Percentiles rank a stretch among this genome's conserved stretches.
Evolutionary conservation across 2,797 vertebrate species (phyloP).

Genomic region (Phrynocephalus forsythii): DNA sequence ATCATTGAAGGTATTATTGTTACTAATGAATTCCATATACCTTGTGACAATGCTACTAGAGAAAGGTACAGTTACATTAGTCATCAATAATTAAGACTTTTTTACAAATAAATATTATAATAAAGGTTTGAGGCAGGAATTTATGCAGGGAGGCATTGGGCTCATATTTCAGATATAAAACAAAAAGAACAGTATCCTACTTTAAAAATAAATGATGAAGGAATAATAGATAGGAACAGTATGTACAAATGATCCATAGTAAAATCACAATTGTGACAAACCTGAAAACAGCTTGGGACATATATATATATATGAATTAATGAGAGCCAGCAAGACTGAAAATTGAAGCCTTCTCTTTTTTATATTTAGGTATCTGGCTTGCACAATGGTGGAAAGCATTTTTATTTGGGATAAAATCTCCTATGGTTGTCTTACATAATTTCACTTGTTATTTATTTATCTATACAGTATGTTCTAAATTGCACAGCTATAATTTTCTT

Average conservation of each 20-base stretch:
- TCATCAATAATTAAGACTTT: background rate
- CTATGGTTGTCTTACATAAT: too few relatives aligned
- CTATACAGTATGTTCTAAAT: background rate
- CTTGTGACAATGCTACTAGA: background rate
- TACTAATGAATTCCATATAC: background rate
- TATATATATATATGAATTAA: background rate
- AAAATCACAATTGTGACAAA: background rate
- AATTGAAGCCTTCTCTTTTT: background rate
- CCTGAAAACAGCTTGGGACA: background rate
- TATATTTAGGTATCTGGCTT: background rate
- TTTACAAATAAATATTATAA: background rate
- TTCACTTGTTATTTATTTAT: background rate
- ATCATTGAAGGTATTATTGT: background rate
- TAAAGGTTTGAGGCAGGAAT: background rate
- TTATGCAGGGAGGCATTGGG: background rate
- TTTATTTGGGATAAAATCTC: background rate
- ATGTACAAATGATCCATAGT: background rate
- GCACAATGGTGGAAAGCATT: background rate
- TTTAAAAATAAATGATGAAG: background rate
- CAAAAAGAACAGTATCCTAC: background rate
- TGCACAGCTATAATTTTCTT: background rate
- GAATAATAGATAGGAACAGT: background rate
- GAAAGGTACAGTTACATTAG: background rate
- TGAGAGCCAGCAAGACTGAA: background rate
- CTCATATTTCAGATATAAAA: background rate